These are phyloP conservation scores for Protobothrops flavoviridis DNA, from an alignment of 2,113 vertebrate species.

Conservation along the genomic window DNA sequence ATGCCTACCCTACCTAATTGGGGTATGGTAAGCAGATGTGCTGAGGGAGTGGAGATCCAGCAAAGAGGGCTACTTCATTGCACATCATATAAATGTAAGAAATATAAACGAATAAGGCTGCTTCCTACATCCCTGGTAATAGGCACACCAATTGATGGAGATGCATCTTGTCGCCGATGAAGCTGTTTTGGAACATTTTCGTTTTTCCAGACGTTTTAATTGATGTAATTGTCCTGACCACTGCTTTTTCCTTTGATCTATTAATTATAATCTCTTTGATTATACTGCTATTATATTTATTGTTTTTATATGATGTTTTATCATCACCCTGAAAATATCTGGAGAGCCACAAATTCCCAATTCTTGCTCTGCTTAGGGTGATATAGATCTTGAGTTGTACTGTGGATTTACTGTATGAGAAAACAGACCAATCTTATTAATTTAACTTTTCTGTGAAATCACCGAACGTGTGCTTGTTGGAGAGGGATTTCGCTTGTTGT, in stretches of 20 bases:
- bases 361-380: neutral
- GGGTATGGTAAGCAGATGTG: neutral
- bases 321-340: neutral
- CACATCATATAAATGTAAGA: neutral
- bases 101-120: neutral
- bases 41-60: neutral
- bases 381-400: neutral
- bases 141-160: neutral
- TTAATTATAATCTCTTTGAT: neutral
- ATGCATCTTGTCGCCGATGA: neutral
- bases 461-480: neutral
- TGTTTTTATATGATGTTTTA: neutral
- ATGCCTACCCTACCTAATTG: neutral
- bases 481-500: neutral
- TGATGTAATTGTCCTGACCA: neutral
- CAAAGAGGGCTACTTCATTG: neutral
- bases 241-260: neutral
- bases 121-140: neutral
- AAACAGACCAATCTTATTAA: neutral
- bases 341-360: neutral
- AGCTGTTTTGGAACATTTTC: neutral
- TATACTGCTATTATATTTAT: neutral
- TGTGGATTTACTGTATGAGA: neutral
- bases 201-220: neutral
- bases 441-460: neutral